Evolutionary conservation across 2,797 vertebrate species (phyloP).

Genomic region (Cephalopachus bancanus): DNA sequence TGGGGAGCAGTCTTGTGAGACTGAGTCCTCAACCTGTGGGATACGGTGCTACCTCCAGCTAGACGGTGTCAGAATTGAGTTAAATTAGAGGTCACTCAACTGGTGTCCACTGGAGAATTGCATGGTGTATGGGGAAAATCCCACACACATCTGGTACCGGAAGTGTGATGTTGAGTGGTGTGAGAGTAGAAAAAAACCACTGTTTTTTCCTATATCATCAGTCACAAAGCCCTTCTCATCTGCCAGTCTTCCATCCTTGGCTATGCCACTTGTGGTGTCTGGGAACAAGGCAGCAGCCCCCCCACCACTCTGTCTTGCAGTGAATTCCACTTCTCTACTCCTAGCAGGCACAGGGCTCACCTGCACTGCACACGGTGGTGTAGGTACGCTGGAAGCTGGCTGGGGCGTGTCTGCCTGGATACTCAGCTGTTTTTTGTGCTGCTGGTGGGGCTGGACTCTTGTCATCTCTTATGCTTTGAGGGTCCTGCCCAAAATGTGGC

Average conservation of each 20-base stretch:
- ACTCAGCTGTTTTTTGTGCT: not conserved
- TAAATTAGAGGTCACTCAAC: not conserved
- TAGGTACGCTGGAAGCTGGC: not conserved
- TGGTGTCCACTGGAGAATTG: not conserved
- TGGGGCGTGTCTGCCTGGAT: not conserved
- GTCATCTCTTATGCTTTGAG: not conserved
- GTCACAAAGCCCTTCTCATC: not conserved
- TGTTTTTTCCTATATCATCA: not conserved
- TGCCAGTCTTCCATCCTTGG: not conserved
- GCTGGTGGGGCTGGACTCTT: not conserved
- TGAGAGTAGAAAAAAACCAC: no score
- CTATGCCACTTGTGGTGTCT: not conserved
- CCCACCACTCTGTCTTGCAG: not conserved
- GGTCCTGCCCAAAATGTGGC: not conserved
- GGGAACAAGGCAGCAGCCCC: not conserved
- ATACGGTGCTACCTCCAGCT: not conserved
- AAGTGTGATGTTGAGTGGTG: not conserved
- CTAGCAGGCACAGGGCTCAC: not conserved
- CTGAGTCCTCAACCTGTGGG: not conserved
- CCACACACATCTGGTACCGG: not conserved
- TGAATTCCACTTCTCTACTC: not conserved
- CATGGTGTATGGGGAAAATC: not conserved
- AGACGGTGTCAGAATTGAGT: not conserved
- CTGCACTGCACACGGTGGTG: not conserved
- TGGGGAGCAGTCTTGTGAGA: not conserved